These are phyloP conservation scores for Homarus gammarus DNA, from an alignment of 2,888 invertebrate species.

Conservation along the genomic window DNA sequence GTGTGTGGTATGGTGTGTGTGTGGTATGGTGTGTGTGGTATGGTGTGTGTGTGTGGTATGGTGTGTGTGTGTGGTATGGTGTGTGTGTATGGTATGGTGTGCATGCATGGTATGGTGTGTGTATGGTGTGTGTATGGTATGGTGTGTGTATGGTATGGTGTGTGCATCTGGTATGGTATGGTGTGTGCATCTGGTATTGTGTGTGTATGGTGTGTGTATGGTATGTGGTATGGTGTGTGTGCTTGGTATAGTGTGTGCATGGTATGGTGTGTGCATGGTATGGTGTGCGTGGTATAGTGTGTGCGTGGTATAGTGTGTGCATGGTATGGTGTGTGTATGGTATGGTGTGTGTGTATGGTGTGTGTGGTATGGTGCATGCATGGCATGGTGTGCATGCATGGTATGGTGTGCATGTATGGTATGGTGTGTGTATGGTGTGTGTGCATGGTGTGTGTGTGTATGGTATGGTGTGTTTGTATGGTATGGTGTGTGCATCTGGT, in stretches of 20 bases:
- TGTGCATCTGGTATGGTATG: background rate
- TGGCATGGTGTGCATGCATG: no score
- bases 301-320: background rate
- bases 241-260: conserved; percentile 12
- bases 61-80: no score
- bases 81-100: no score
- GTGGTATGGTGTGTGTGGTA: no score
- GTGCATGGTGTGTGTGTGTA: no score
- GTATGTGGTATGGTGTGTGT: background rate
- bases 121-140: background rate
- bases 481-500: no score
- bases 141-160: background rate
- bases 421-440: no score
- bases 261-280: background rate
- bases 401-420: no score
- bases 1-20: background rate
- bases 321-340: background rate
- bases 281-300: background rate
- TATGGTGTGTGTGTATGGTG: background rate
- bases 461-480: no score
- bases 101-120: no score
- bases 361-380: background rate
- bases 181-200: background rate
- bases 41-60: no score
- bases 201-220: background rate